These are phyloP conservation scores for Chondrosia reniformis DNA, from an alignment of 37 sponge, comb jelly and placozoan genomes.

Conservation along the genomic window DNA sequence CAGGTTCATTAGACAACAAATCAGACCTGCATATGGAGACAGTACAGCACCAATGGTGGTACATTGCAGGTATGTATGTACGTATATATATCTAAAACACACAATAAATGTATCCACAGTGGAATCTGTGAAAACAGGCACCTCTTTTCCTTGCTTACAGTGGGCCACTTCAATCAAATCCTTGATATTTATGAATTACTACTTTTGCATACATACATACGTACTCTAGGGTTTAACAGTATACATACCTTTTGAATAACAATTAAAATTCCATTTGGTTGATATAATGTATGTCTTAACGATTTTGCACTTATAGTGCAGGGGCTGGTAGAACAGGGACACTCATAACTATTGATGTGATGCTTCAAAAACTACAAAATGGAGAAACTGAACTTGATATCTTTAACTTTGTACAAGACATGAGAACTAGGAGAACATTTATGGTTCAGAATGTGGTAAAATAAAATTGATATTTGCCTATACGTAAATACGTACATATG, in stretches of 20 bases:
- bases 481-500: no score
- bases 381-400: neutral
- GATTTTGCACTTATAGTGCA: neutral
- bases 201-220: neutral
- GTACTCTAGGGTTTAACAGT: neutral
- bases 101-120: no score
- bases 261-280: no score
- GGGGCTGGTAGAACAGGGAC: conserved; percentile 22
- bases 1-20: neutral
- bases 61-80: conserved; percentile 11
- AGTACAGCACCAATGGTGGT: conserved; percentile 13
- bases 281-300: no score
- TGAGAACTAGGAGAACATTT: conserved; percentile 19
- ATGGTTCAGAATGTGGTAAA: conserved; percentile 21
- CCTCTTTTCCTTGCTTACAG: neutral
- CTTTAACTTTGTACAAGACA: conserved; percentile 3
- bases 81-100: no score
- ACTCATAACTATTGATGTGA: conserved; percentile 9
- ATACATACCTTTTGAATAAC: no score
- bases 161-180: neutral
- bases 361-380: neutral
- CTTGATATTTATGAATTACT: neutral
- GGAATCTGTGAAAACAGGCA: neutral
- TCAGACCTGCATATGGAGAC: neutral
- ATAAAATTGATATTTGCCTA: no score